Percentiles rank a stretch among this genome's conserved stretches.
Evolutionary conservation across 2,113 vertebrate species (phyloP).

Genomic region (Grus americana): DNA sequence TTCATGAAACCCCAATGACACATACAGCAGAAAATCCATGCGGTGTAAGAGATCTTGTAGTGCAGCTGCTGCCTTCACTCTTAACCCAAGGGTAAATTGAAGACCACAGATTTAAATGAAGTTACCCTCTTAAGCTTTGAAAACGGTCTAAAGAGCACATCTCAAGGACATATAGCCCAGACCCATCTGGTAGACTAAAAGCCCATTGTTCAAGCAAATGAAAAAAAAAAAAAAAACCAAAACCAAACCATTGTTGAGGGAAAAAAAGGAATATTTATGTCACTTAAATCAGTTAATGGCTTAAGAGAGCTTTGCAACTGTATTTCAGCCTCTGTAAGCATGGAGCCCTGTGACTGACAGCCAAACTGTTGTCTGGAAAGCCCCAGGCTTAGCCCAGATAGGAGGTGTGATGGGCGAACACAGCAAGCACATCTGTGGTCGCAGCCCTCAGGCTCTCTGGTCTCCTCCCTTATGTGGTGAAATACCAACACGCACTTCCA

Average conservation of each 20-base stretch:
- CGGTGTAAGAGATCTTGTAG: neutral
- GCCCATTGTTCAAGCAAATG: neutral
- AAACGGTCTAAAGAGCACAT: neutral
- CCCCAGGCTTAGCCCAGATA: neutral
- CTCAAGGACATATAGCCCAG: neutral
- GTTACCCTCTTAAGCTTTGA: neutral
- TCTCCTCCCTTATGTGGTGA: neutral
- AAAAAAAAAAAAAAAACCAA: neutral
- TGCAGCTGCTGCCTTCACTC: constrained; percentile 8
- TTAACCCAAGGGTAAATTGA: constrained; percentile 9
- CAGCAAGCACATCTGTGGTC: neutral
- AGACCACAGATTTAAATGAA: neutral
- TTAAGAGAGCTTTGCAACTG: neutral
- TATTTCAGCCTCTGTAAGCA: neutral
- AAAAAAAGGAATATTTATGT: neutral
- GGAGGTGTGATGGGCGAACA: fast-evolving
- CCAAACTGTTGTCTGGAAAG: neutral
- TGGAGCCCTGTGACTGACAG: neutral
- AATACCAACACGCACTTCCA: neutral
- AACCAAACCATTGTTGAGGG: neutral
- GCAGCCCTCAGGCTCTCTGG: neutral
- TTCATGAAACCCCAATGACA: neutral
- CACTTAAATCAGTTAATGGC: neutral
- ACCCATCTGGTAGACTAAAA: constrained; percentile 5
- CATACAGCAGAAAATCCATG: neutral